Evolutionary conservation across 2,888 invertebrate species (phyloP).

Genomic region (Lobophora halterata): DNA sequence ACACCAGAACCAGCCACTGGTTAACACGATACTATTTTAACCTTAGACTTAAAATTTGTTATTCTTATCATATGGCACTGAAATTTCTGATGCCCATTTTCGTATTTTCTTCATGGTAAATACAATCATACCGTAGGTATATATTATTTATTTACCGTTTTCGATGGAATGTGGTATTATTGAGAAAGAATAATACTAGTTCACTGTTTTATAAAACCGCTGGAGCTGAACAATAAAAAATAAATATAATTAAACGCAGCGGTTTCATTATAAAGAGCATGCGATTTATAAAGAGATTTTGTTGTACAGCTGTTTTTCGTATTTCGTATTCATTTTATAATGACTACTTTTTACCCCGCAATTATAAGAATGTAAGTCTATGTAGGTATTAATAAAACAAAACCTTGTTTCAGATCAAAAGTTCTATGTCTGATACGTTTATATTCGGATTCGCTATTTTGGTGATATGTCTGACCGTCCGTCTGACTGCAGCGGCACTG

Average conservation of each 20-base stretch:
- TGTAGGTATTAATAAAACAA: too few relatives aligned
- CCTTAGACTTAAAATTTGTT: too few relatives aligned
- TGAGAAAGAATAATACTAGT: background rate
- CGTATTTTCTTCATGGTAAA: too few relatives aligned
- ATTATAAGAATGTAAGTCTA: conserved; percentile 4
- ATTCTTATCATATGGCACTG: too few relatives aligned
- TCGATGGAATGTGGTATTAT: conserved; percentile 1
- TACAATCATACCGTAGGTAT: too few relatives aligned
- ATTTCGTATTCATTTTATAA: too few relatives aligned
- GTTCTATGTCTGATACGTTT: conserved; percentile 46
- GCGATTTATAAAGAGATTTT: conserved; percentile 21
- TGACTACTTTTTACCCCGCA: conserved; percentile 4
- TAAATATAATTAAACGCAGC: conserved; percentile 18
- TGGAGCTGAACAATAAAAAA: conserved; percentile 9
- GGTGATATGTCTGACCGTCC: conserved; percentile 50
- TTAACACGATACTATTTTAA: too few relatives aligned
- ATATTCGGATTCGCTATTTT: conserved; percentile 61
- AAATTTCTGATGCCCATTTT: too few relatives aligned
- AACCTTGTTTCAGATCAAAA: conserved; percentile 59
- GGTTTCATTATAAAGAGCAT: conserved; percentile 20
- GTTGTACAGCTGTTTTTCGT: conserved; percentile 3
- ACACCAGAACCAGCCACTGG: too few relatives aligned
- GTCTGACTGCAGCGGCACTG: conserved; percentile 49
- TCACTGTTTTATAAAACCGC: conserved; percentile 4
- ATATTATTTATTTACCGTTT: conserved; percentile 1